These are phyloP conservation scores for Herminia tarsipennalis DNA, from an alignment of 2,888 invertebrate genomes.

Conservation along the genomic window DNA sequence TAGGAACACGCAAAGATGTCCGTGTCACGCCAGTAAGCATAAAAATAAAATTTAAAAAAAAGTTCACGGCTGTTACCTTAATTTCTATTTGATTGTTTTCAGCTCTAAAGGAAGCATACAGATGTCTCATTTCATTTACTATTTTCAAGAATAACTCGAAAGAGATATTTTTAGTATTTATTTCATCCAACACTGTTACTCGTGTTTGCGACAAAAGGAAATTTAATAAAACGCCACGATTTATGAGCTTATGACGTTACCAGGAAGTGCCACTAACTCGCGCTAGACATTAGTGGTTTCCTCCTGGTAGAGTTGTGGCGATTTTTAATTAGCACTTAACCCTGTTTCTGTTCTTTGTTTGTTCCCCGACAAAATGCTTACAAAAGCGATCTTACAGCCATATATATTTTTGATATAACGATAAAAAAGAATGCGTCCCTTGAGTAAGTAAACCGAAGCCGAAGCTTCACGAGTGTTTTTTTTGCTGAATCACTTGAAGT, in stretches of 20 bases:
- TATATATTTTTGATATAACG: neutral
- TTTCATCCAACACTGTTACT: too few species aligned
- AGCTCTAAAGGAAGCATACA: conserved; percentile 60
- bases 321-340: conserved; percentile 44
- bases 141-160: conserved; percentile 62
- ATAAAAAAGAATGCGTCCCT: neutral
- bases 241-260: conserved; percentile 49
- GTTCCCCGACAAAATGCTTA: conserved; percentile 1
- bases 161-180: too few species aligned
- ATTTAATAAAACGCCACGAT: conserved; percentile 64
- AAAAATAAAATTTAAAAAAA: conserved; percentile 47
- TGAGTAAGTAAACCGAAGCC: conserved; percentile 29
- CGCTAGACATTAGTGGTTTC: conserved; percentile 48
- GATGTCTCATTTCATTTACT: conserved; percentile 52
- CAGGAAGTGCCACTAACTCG: conserved; percentile 59
- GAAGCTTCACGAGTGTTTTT: conserved; percentile 25
- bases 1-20: conserved; percentile 9
- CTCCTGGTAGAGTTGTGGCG: conserved; percentile 29
- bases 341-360: conserved; percentile 27
- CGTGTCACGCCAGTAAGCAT: conserved; percentile 14
- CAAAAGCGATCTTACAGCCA: neutral
- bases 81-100: conserved; percentile 58
- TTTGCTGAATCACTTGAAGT: conserved; percentile 52
- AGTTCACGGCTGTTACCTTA: conserved; percentile 44
- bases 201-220: conserved; percentile 55